phyloP scores from a whole-genome alignment of 2,797 vertebrate species.

The Sebastes miniatus region DNA sequence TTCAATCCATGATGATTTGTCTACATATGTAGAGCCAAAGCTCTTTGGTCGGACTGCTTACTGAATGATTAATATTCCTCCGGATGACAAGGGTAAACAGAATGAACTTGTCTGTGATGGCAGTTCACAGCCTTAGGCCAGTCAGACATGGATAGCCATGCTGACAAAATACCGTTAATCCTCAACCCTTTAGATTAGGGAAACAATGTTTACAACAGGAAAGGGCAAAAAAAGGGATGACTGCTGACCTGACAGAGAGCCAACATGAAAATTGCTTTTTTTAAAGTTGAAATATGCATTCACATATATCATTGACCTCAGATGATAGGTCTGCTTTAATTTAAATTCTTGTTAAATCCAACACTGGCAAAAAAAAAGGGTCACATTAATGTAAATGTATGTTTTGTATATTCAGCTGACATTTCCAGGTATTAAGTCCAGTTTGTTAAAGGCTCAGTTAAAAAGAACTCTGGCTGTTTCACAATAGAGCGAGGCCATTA shows the following conservation, averaged over 20 bases:
- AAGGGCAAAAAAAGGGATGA: conserved; percentile 50
- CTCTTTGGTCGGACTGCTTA: conserved; percentile 1
- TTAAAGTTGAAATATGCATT: conserved; percentile 44
- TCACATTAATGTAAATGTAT: conserved; percentile 44
- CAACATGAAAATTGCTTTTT: conserved; percentile 55
- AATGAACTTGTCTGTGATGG: conserved; percentile 53
- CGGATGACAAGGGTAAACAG: conserved; percentile 65
- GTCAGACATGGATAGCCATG: conserved; percentile 50
- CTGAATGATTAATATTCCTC: conserved; percentile 54
- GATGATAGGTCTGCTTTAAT: conserved; percentile 30
- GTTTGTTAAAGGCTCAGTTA: conserved; percentile 31
- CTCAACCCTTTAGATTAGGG: conserved; percentile 67
- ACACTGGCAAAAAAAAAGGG: not conserved
- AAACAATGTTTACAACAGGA: conserved; percentile 62
- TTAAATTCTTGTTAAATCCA: conserved; percentile 32
- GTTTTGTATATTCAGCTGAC: conserved; percentile 35
- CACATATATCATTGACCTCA: conserved; percentile 29
- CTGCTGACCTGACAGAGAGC: conserved; percentile 58
- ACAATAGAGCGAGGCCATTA: not conserved
- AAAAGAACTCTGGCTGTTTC: conserved; percentile 9
- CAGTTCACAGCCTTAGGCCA: conserved; percentile 54
- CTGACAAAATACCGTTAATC: conserved; percentile 70
- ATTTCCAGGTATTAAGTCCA: conserved; percentile 17
- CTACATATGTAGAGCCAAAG: conserved; percentile 29
- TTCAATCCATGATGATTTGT: conserved; percentile 44